These are phyloP conservation scores for Actinernus sp. DNA, from an alignment of 92 coral and sea anemone species.

Conservation along the genomic window DNA sequence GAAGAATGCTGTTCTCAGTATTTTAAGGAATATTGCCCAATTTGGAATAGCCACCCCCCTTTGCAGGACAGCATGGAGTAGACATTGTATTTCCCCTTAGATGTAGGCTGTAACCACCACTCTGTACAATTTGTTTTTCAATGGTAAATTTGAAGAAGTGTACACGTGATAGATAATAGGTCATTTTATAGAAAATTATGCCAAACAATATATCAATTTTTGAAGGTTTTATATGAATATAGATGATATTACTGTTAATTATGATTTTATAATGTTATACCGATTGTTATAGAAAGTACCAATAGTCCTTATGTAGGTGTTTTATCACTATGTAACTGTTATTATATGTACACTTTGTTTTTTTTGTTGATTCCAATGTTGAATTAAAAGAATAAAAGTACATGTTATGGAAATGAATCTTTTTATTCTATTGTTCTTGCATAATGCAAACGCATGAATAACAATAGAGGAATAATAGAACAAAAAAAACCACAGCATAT, in stretches of 20 bases:
- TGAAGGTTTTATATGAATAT: too few relatives aligned
- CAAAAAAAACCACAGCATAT: too few relatives aligned
- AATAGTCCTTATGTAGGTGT: conserved; percentile 9
- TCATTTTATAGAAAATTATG: too few relatives aligned
- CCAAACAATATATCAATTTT: too few relatives aligned
- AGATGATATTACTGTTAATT: background rate
- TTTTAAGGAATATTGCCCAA: background rate
- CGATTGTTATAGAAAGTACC: conserved; percentile 22
- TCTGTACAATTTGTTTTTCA: background rate
- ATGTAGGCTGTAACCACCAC: conserved; percentile 9
- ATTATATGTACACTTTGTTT: background rate
- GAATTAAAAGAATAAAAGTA: too few relatives aligned
- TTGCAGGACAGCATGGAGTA: conserved; percentile 2
- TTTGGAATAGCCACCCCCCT: conserved; percentile 2
- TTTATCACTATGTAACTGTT: conserved; percentile 20
- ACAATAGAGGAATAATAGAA: too few relatives aligned
- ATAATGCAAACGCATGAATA: too few relatives aligned
- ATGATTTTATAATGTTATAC: conserved; percentile 12
- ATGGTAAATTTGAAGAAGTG: conserved; percentile 9
- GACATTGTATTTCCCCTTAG: background rate
- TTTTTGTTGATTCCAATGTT: conserved; percentile 10
- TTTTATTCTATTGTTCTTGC: too few relatives aligned
- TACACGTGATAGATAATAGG: too few relatives aligned
- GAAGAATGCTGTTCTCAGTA: background rate
- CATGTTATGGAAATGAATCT: too few relatives aligned